These are phyloP conservation scores for Dufourea novaeangliae DNA, from an alignment of 1,140 invertebrate genomes.

Conservation along the genomic window DNA sequence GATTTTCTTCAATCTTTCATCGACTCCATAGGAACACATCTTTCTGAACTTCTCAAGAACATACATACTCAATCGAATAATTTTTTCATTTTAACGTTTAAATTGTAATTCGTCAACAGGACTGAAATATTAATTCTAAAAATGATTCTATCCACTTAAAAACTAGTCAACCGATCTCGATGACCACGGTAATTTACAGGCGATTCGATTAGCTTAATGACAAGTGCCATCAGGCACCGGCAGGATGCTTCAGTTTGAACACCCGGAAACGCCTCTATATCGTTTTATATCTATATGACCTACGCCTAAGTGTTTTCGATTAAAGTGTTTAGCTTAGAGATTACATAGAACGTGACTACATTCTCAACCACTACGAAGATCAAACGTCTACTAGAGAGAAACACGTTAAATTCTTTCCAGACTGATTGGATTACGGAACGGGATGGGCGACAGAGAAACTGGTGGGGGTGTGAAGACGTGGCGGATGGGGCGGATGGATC, in stretches of 20 bases:
- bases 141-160: background rate
- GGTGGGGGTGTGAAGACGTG: background rate
- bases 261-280: conserved; percentile 66
- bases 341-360: conserved; percentile 78
- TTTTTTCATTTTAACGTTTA: too few relatives aligned
- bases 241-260: conserved; percentile 51
- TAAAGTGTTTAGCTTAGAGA: conserved; percentile 76
- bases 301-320: conserved; percentile 74
- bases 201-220: background rate
- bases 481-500: conserved; percentile 18
- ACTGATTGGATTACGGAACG: conserved; percentile 52
- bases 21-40: too few relatives aligned
- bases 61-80: too few relatives aligned
- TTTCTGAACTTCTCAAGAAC: too few relatives aligned
- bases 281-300: conserved; percentile 65
- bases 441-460: conserved; percentile 44
- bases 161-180: too few relatives aligned
- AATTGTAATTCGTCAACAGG: too few relatives aligned
- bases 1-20: too few relatives aligned
- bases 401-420: conserved; percentile 66
- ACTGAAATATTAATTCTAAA: too few relatives aligned
- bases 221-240: background rate
- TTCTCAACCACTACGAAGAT: conserved; percentile 71
- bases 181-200: background rate
- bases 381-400: conserved; percentile 77